Percentiles rank a stretch among this genome's conserved stretches.
Evolutionary conservation across 2,888 invertebrate genomes (phyloP).

Genomic region (Tetragnatha montana): DNA sequence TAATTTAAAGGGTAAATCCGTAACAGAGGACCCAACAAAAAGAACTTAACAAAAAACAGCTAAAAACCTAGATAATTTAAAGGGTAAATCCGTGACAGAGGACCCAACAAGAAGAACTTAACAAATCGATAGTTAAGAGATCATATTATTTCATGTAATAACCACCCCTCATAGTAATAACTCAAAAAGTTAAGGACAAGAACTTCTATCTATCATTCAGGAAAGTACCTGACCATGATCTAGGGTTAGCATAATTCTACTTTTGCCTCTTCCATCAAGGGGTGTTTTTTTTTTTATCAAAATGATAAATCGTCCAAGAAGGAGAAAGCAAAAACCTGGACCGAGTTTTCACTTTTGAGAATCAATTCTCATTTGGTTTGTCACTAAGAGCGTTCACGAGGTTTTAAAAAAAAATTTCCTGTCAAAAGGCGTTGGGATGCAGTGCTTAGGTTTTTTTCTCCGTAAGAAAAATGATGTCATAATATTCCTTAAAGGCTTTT

Average conservation of each 20-base stretch:
- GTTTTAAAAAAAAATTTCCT: constrained; percentile 26
- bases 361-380: constrained; percentile 62
- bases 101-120: no score
- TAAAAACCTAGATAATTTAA: no score
- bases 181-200: no score
- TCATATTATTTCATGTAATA: no score
- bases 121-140: no score
- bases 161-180: no score
- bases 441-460: not conserved
- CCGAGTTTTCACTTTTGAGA: constrained; percentile 38
- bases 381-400: constrained; percentile 22
- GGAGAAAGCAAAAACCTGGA: constrained; percentile 22
- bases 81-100: no score
- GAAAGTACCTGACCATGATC: not conserved
- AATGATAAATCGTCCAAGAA: constrained; percentile 39
- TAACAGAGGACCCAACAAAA: no score
- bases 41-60: no score
- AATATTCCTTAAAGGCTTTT: constrained; percentile 26
- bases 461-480: not conserved
- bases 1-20: no score
- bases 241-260: constrained; percentile 13
- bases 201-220: no score
- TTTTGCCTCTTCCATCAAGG: not conserved
- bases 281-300: constrained; percentile 39
- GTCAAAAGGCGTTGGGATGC: constrained; percentile 42